phyloP scores from a whole-genome alignment of 2,797 vertebrate genomes.

The Acanthurus lineatus region DNA sequence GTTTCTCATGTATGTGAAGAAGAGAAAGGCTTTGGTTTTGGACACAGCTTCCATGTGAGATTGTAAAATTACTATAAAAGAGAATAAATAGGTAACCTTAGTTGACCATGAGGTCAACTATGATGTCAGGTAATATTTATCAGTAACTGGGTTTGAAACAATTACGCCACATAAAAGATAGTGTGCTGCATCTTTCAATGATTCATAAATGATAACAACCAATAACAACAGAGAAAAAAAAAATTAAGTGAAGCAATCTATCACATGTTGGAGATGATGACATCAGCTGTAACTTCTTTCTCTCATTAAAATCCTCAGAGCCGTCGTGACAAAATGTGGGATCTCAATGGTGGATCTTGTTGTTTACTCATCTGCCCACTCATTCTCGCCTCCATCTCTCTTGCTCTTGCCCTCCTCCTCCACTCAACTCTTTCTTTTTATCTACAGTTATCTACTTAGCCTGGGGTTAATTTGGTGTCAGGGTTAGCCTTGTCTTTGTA shows the following conservation, averaged over 20 bases:
- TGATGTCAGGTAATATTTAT: neutral
- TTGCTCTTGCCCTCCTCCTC: neutral
- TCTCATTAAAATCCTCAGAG: constrained; percentile 44
- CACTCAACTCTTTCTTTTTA: neutral
- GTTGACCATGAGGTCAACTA: neutral
- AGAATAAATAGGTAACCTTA: neutral
- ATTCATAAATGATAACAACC: constrained; percentile 16
- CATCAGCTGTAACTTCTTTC: constrained; percentile 59
- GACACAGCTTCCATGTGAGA: neutral
- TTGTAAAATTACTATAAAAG: neutral
- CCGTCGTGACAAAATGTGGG: constrained; percentile 20
- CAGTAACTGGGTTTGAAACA: neutral
- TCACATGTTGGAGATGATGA: constrained; percentile 58
- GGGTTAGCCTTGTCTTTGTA: neutral
- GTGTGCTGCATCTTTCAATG: neutral
- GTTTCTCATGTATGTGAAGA: neutral
- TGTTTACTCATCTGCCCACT: constrained; percentile 34
- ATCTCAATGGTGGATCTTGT: constrained; percentile 31
- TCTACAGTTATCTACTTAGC: constrained; percentile 14
- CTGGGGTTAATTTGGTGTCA: constrained; percentile 11
- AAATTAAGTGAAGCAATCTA: constrained; percentile 27
- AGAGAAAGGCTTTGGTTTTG: neutral
- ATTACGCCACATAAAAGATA: constrained; percentile 5
- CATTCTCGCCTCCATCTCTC: constrained; percentile 6
- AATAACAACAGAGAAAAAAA: neutral